Evolutionary conservation across 2,797 vertebrate genomes (phyloP).

Genomic region (Hypotaenidia philippensis): DNA sequence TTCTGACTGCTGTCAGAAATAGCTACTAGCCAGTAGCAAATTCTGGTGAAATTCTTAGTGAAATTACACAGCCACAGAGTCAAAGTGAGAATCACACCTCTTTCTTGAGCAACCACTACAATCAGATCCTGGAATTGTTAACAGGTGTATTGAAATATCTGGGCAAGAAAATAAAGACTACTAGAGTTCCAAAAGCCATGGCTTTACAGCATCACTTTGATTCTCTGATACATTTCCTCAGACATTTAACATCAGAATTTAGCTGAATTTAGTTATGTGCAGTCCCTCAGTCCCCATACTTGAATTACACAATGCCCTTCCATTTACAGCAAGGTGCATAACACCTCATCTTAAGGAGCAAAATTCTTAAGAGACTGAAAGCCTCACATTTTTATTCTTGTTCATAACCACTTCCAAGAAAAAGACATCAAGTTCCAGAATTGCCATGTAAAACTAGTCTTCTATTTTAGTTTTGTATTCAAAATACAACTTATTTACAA

Average conservation of each 20-base stretch:
- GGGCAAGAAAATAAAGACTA: background rate
- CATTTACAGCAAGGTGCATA: background rate
- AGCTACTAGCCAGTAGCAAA: background rate
- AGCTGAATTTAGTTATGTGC: background rate
- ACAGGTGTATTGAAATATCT: background rate
- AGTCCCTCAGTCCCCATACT: background rate
- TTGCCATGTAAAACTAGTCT: background rate
- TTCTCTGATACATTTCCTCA: background rate
- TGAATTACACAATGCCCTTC: accelerated
- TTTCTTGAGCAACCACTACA: background rate
- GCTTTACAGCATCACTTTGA: background rate
- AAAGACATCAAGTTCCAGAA: background rate
- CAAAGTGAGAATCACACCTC: background rate
- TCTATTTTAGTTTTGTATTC: background rate
- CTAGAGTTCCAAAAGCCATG: background rate
- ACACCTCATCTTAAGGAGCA: background rate
- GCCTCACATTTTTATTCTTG: background rate
- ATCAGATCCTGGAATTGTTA: background rate
- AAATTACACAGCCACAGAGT: background rate
- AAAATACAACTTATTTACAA: background rate
- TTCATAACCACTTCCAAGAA: background rate
- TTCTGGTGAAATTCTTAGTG: background rate
- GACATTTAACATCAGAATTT: background rate
- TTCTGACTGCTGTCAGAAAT: background rate
- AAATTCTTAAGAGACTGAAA: background rate